Base-by-base conservation (phyloP, 2,113 vertebrate genomes). In the Nyctibius bracteatus region DNA sequence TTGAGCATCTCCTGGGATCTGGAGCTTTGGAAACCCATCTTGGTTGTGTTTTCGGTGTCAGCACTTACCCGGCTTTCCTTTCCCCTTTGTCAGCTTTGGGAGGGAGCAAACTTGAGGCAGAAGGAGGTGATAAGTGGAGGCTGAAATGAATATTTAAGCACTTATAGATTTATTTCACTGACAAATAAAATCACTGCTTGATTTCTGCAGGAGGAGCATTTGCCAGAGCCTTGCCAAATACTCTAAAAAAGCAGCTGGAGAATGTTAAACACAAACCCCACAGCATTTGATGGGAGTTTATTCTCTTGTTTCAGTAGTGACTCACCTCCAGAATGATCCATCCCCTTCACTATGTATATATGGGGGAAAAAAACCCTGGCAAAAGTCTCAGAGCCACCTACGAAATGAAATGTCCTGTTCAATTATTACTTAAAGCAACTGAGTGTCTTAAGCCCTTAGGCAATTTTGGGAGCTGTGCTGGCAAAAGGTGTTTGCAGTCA, bases 291-390 rank as follows among this genome's bases (percentile, higher is more conserved):
- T 77, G 94, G 61, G 54, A 90, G 55, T 89, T 92, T 80, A 44
- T 93, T 96, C 87, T 97, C 80, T 90, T 94, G 74, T 94, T 95
- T 94, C 88, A n/a, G 30, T 49, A 65, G 81, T 96, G 96, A 95
- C 88, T 97, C 92, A 95, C 94, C 91, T 91, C 65, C 77, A 87
- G 88, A 75, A 66, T 49, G 57, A 94, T 94, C 70, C 81, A 85
- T 89, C 75, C 35, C 35, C 35, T 79, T 89, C 14, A 10, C 15
- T 67, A 2, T 54, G 18, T 59, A 1, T 71, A 22, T 25, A 12
- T 52, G 43, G 17, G n/a, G 19, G 16, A 8, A 1, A 0, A 25
- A 65, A 75, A 67, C 16, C 24, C 52, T 75, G 77, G 21, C 44
- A 67, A 3, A 84, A 63, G 65, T 92, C 73, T 94, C 20, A 6